phyloP scores from a whole-genome alignment of 2,888 invertebrate species.

The Leucophenga montana region DNA sequence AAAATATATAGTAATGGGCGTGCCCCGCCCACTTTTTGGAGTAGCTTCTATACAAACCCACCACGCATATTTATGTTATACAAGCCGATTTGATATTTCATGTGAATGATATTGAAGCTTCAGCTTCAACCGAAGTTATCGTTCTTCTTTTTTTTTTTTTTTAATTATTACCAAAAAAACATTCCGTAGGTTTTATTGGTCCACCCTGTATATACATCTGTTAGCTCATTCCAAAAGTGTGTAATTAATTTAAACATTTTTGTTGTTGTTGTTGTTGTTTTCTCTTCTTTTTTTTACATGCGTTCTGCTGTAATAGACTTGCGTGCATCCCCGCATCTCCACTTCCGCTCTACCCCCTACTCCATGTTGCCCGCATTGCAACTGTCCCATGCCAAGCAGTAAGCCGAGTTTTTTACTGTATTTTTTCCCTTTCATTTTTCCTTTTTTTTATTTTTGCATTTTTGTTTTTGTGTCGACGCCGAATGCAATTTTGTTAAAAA shows the following conservation, averaged over 20 bases:
- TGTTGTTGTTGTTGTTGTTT: not conserved
- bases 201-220: not conserved
- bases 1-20: no score
- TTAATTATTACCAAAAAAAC: no score
- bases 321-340: constrained; percentile 28
- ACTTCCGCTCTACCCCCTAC: not conserved
- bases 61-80: no score
- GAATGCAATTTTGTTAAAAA: constrained; percentile 68
- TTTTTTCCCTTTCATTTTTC: constrained; percentile 32
- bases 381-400: constrained; percentile 12
- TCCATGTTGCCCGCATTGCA: constrained; percentile 27
- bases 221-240: not conserved
- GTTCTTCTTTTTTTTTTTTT: no score
- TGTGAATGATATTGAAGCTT: no score
- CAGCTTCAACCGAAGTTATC: no score
- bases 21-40: no score
- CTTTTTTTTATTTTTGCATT: constrained; percentile 26
- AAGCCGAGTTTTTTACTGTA: constrained; percentile 10
- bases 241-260: constrained; percentile 19
- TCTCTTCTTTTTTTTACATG: constrained; percentile 6
- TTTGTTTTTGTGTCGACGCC: constrained; percentile 46
- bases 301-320: constrained; percentile 24
- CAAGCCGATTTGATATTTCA: no score
- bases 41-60: no score
- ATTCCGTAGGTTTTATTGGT: no score